A percentile compares a stretch with the other conserved stretches of the same genome.
phyloP scores from a whole-genome alignment of 1,140 invertebrate genomes.

The Meloidogyne chitwoodi region DNA sequence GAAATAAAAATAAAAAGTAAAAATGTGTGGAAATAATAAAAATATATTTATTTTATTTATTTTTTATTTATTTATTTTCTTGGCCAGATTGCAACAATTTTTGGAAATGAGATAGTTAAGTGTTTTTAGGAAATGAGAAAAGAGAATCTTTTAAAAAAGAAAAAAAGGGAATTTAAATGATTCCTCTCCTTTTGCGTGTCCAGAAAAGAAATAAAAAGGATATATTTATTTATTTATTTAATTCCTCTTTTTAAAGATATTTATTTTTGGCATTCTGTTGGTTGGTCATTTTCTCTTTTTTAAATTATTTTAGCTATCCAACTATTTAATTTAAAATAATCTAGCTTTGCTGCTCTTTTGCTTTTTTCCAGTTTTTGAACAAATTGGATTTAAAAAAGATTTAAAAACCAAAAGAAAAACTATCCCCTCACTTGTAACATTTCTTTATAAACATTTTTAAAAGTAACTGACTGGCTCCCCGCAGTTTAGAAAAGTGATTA shows the following conservation, averaged over 20 bases:
- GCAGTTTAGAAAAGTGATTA: slow-evolving; percentile 3
- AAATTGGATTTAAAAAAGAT: not conserved
- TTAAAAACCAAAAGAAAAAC: not conserved
- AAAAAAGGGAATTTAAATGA: too few species aligned
- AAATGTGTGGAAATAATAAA: not conserved
- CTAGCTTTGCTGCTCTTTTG: not conserved
- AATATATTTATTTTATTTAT: too few species aligned
- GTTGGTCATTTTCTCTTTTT: too few species aligned
- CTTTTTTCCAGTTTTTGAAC: not conserved
- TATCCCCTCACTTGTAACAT: too few species aligned
- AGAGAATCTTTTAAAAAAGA: not conserved
- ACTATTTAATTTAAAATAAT: not conserved
- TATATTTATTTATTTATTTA: too few species aligned
- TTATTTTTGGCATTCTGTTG: too few species aligned
- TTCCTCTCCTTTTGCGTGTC: too few species aligned
- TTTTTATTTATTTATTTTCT: too few species aligned
- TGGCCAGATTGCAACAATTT: not conserved
- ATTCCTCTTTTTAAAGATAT: too few species aligned
- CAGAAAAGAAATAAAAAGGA: too few species aligned
- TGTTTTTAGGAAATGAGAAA: not conserved
- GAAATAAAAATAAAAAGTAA: too few species aligned
- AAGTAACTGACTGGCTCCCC: not conserved
- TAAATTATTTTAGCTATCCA: not conserved
- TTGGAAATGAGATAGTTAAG: not conserved
- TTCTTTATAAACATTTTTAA: not conserved